Evolutionary conservation across 2,113 vertebrate genomes (phyloP), one percentile per base, ranked within the genome.

Genomic region (Saccopteryx bilineata): DNA sequence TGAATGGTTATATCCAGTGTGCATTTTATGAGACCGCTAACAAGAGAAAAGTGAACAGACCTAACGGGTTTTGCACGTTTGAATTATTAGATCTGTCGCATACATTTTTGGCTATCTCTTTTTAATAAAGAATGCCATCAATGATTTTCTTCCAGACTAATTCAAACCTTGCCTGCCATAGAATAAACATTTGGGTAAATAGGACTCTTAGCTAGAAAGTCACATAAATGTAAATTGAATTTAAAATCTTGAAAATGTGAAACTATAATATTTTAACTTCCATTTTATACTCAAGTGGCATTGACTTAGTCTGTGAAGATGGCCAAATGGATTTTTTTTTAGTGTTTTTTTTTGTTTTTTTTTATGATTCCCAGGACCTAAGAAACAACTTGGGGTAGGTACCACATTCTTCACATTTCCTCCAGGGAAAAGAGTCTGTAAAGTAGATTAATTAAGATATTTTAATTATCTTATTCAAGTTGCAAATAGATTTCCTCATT

Each of bases 241-340:
- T 89, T 85, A 95, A 95, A 95, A 87, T 12, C 86, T 93, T 96
- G 68, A 96, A 74, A 72, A 66, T 93, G 58, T 75, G 58, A 94
- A 94, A 91, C 88, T 83, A 83, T 91, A 95, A 96, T 90, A 83
- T 69, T 97, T 94, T 95, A 95, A 96, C 78, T 97, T 92, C 18
- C 19, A 48, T 93, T 97, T 93, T 91, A 91, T 95, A 71, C 56
- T 79, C 17, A 93, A 39, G 91, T 94, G 46, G 7, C 88, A 93
- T 92, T 66, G 19, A 79, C 50, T 88, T 94, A 24, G 82, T 85
- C 46, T 96, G 10, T 83, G 21, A 94, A 6, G 81, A 68, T 81
- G 24, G 21, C 23, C 74, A 39, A 87, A 92, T 93, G 56, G 14
- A 69, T 76, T 91, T 78, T 75, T 50, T 94, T 87, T 54, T 52